Evolutionary conservation across 37 sponge, comb jelly and placozoan genomes (phyloP), one percentile per base, ranked within the genome.

Genomic region (Mnemiopsis leidyi): DNA sequence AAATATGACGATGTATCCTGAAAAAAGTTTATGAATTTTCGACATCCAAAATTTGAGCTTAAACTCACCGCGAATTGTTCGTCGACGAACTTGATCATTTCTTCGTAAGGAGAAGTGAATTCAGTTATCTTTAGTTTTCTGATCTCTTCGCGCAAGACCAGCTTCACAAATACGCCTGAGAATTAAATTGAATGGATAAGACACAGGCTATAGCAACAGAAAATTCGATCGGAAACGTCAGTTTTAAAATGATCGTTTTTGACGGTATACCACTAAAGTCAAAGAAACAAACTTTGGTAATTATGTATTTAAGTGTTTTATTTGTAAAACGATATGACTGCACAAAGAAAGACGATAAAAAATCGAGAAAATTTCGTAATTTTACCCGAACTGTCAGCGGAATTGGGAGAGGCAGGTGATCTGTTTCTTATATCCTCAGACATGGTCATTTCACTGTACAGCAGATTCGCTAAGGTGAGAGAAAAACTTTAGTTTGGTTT

Each of bases 371-470:
- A 13, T 21, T 20, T 21, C 18, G 18, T 21, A 67, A 23, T 29
- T 30, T 71, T 16, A 77, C 79, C 79, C 18, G 79, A 28, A 31
- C 79, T 32, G 36, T 77, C 79, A 20, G 79, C 9, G 36, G 26
- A 26, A 32, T 28, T 26, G 1, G 79, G 79, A 31, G 79, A 77
- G 33, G 32, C 18, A 34, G 79, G 79, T 3, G 79, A 32, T 77
- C 79, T 1, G 79, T 77, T 77, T 32, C 79, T 77, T 32, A 31
- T 20, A 9, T 77, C 79, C 18, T 77, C 79, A 13, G 79, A 34
- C 79, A 77, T 77, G 36, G 79, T 77, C 79, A 77, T 77, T 77
- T 77, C 79, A 77, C 33, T 69, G 29, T 28, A 69, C 28, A 69
- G 21, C 28, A 69, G 18, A 61, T 61, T 61, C 68, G n/a, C 61